These are phyloP conservation scores for Monodelphis domestica DNA, from an alignment of 2,797 vertebrate genomes.

Conservation along the genomic window DNA sequence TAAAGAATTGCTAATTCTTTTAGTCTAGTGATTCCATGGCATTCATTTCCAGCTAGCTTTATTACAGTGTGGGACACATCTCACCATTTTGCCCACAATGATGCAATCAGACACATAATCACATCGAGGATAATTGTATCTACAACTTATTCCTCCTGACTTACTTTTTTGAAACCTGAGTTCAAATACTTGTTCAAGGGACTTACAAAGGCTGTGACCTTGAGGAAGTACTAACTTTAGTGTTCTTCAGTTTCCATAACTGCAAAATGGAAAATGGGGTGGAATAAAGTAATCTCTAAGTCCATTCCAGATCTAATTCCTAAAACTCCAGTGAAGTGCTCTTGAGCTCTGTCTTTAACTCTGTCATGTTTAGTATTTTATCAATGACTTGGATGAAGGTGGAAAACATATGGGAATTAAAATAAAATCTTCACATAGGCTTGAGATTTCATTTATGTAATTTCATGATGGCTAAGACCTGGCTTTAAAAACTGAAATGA, in stretches of 20 bases:
- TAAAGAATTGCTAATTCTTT: background rate
- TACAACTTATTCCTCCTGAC: too few species aligned
- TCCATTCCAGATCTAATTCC: background rate
- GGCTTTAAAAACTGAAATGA: background rate
- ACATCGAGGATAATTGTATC: background rate
- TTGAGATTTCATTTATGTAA: background rate
- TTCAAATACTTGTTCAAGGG: background rate
- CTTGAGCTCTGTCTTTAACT: too few species aligned
- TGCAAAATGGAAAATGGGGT: background rate
- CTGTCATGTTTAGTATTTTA: too few species aligned
- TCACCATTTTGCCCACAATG: background rate
- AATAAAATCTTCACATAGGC: background rate
- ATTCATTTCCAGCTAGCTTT: too few species aligned
- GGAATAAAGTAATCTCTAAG: background rate
- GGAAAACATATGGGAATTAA: background rate
- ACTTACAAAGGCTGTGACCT: background rate
- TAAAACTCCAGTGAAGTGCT: background rate
- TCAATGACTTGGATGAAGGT: background rate
- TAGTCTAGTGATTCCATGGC: background rate
- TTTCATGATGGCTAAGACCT: background rate
- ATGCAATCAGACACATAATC: background rate
- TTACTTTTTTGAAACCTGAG: background rate
- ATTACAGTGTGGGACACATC: too few species aligned
- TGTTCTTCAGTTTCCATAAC: background rate
- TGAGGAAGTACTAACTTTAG: background rate